Conservation (phyloP, 2,797 vertebrate species). For the Salmo trutta region DNA sequence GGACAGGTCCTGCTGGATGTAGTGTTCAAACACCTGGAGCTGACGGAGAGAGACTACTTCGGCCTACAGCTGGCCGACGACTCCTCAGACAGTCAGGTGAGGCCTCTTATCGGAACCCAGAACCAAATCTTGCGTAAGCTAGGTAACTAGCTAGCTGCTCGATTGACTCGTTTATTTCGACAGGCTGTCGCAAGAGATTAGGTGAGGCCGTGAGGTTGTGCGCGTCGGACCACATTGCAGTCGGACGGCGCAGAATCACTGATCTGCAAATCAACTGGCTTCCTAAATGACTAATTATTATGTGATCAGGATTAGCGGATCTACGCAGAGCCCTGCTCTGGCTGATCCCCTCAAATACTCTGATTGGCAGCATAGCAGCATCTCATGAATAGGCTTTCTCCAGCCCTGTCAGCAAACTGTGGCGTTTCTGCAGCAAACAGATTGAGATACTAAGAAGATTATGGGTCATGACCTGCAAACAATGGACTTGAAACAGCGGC, state of each 20-base stretch:
- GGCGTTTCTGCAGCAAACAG: not conserved
- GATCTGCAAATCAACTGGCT: not conserved
- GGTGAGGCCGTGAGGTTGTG: not conserved
- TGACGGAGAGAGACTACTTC: constrained; percentile 89
- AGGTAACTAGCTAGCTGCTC: not conserved
- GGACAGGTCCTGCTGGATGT: constrained; percentile 85
- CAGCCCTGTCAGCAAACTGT: not conserved
- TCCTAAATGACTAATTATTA: not conserved
- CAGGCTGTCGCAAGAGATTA: not conserved
- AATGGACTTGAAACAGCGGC: not conserved
- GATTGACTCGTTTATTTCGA: not conserved
- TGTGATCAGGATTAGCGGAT: not conserved
- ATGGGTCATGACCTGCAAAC: constrained; percentile 1
- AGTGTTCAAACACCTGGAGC: constrained; percentile 87
- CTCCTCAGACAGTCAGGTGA: constrained; percentile 84
- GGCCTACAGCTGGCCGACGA: constrained; percentile 86
- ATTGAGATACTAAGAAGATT: not conserved
- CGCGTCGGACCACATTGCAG: not conserved
- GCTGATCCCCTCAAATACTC: too few species aligned
- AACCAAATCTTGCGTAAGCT: not conserved
- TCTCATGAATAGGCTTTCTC: not conserved
- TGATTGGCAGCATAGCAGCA: not conserved
- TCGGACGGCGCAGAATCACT: not conserved
- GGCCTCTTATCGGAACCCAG: constrained; percentile 25
- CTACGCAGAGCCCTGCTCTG: not conserved